These are phyloP conservation scores for Hipposideros armiger DNA, from an alignment of 2,113 vertebrate genomes.

Conservation along the genomic window DNA sequence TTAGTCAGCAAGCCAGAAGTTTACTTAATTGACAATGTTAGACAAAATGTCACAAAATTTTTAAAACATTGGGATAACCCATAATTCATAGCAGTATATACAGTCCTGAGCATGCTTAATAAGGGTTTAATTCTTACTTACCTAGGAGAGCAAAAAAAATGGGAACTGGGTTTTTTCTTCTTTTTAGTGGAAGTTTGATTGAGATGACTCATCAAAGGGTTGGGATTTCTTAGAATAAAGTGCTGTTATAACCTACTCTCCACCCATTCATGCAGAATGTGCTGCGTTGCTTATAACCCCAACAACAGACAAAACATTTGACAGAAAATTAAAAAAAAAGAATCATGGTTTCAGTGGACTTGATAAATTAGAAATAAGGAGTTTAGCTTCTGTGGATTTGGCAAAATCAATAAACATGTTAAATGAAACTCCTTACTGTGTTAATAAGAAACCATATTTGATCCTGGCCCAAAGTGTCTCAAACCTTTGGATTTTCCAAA, in stretches of 20 bases:
- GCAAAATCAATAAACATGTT: background rate
- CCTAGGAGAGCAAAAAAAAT: background rate
- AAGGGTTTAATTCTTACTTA: conserved; percentile 13
- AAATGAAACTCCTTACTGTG: background rate
- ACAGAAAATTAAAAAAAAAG: background rate
- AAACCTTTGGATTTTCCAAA: background rate
- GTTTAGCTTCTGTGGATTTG: background rate
- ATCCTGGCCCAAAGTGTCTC: background rate
- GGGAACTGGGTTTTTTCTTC: background rate
- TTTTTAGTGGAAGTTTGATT: background rate
- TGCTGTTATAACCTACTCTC: background rate
- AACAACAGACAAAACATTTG: background rate
- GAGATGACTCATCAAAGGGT: background rate
- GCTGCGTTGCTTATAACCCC: background rate
- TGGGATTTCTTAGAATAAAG: background rate
- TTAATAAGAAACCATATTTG: background rate
- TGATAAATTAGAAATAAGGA: background rate
- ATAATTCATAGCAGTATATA: conserved; percentile 50
- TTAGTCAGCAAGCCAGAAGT: conserved; percentile 55
- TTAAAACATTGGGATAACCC: conserved; percentile 56
- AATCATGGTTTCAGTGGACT: background rate
- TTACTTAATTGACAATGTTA: conserved; percentile 59
- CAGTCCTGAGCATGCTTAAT: background rate
- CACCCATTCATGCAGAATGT: background rate
- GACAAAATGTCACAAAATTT: conserved; percentile 55